These are phyloP conservation scores for Gila robusta DNA, from an alignment of 2,797 vertebrate species.

Conservation along the genomic window DNA sequence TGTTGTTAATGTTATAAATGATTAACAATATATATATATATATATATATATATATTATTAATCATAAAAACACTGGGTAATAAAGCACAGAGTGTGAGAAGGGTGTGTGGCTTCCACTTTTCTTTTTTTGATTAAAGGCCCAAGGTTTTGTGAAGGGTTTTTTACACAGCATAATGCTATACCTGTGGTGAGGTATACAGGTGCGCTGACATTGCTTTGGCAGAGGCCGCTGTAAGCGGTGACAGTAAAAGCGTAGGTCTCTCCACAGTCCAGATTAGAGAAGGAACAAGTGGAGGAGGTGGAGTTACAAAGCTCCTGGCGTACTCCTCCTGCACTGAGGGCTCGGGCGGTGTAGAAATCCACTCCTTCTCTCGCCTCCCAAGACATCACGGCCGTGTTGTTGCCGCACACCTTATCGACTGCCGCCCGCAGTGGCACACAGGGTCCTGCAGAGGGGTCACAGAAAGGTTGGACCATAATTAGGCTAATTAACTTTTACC, in stretches of 20 bases:
- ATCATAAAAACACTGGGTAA: too few species aligned
- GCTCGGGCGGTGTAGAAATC: constrained; percentile 67
- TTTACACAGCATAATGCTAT: not conserved
- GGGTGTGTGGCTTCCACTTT: too few species aligned
- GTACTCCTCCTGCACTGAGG: constrained; percentile 56
- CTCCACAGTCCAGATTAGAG: constrained; percentile 70
- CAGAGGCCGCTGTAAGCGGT: constrained; percentile 66
- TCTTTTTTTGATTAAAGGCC: not conserved
- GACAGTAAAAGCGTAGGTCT: constrained; percentile 72
- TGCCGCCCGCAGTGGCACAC: constrained; percentile 64
- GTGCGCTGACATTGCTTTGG: constrained; percentile 61
- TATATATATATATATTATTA: too few species aligned
- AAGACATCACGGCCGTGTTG: constrained; percentile 63
- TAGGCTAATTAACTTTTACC: not conserved
- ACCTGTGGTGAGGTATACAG: constrained; percentile 71
- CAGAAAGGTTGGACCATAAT: not conserved
- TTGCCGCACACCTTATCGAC: constrained; percentile 68
- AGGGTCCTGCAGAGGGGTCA: constrained; percentile 69
- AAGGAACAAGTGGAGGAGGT: constrained; percentile 67
- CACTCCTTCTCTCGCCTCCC: constrained; percentile 65
- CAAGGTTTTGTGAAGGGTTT: not conserved
- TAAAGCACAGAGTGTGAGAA: too few species aligned
- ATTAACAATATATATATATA: too few species aligned
- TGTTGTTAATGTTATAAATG: too few species aligned
- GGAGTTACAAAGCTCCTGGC: constrained; percentile 60